phyloP scores from a whole-genome alignment of 1,140 invertebrate species.

The Drosophila obscura region DNA sequence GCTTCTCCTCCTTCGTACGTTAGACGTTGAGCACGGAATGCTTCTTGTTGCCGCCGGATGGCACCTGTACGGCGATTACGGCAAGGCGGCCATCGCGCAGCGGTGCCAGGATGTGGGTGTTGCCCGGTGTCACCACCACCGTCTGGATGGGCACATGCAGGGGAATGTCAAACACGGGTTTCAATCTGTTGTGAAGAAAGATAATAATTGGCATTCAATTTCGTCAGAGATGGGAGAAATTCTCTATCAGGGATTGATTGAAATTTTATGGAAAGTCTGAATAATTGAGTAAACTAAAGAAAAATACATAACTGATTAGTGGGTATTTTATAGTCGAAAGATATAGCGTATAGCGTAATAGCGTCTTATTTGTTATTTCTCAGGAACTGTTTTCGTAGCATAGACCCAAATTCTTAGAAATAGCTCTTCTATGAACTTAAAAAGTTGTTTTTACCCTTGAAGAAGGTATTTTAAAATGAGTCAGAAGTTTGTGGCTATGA shows the following conservation, averaged over 20 bases:
- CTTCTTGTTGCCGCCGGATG: constrained; percentile 66
- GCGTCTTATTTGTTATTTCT: too few relatives aligned
- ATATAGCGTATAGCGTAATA: too few relatives aligned
- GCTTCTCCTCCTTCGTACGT: neutral
- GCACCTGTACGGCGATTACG: constrained; percentile 84
- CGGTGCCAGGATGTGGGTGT: constrained; percentile 87
- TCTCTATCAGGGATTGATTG: neutral
- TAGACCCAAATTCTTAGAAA: neutral
- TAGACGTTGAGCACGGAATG: constrained; percentile 83
- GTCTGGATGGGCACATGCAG: constrained; percentile 86
- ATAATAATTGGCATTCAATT: neutral
- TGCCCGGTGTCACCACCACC: constrained; percentile 85
- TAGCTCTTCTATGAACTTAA: neutral
- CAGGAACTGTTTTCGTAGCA: too few relatives aligned
- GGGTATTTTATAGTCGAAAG: too few relatives aligned
- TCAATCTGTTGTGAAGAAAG: constrained; percentile 74
- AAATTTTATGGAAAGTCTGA: too few relatives aligned
- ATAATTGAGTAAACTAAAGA: too few relatives aligned
- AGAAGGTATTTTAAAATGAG: too few relatives aligned
- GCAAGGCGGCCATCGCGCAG: constrained; percentile 87
- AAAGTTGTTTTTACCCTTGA: neutral
- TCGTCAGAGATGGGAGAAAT: neutral
- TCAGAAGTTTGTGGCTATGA: too few relatives aligned
- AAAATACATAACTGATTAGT: too few relatives aligned
- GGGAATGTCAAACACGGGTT: constrained; percentile 85